Conservation (phyloP, 2,113 vertebrate species). For the Strigops habroptila region DNA sequence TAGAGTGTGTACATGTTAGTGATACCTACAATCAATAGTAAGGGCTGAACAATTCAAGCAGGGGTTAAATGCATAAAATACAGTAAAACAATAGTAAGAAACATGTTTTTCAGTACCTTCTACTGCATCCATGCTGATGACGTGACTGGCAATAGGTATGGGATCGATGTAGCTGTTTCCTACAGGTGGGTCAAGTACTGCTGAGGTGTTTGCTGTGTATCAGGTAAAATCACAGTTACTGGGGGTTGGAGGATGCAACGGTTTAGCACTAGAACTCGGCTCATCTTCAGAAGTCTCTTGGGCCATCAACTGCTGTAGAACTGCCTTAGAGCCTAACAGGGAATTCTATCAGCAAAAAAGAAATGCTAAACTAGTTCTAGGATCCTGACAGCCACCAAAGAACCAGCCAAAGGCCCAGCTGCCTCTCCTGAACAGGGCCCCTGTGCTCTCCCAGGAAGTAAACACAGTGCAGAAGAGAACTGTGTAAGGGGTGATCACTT, state of each 20-base stretch:
- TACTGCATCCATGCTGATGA: constrained; percentile 74
- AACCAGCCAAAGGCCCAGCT: not conserved
- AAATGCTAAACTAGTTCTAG: not conserved
- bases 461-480: not conserved
- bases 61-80: not conserved
- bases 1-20: fast-evolving
- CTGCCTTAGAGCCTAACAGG: not conserved
- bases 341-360: not conserved
- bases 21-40: not conserved
- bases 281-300: not conserved
- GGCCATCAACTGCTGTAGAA: not conserved
- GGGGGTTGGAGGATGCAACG: not conserved
- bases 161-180: constrained; percentile 69
- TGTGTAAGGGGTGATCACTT: fast-evolving
- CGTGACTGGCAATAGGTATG: constrained; percentile 59
- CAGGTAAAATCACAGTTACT: not conserved
- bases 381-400: not conserved
- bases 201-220: constrained; percentile 14
- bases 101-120: constrained; percentile 72
- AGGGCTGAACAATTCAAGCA: not conserved
- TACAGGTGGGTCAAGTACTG: not conserved
- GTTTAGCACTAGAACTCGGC: not conserved
- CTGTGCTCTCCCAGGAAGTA: not conserved
- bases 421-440: not conserved
- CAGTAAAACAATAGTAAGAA: not conserved